A percentile compares a stretch with the other conserved stretches of the same genome.
Evolutionary conservation across 2,113 vertebrate species (phyloP).

Genomic region (Equus przewalskii): DNA sequence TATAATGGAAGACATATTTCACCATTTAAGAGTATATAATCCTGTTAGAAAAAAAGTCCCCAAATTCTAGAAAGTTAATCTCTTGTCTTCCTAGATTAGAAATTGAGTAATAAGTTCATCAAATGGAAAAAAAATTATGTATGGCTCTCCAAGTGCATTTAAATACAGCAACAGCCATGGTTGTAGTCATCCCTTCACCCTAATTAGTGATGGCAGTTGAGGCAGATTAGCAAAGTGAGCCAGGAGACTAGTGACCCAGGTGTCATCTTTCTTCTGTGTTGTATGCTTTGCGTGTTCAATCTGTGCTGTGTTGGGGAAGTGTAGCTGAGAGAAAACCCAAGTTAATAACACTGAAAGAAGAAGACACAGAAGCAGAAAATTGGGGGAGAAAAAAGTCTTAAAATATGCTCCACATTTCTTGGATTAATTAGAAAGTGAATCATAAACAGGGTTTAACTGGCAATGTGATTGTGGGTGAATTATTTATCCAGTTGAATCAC

Average conservation of each 20-base stretch:
- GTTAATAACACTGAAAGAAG: neutral
- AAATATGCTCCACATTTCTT: conserved; percentile 28
- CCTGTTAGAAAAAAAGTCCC: neutral
- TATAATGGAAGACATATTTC: neutral
- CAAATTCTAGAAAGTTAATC: conserved; percentile 49
- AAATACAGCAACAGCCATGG: neutral
- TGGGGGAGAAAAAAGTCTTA: neutral
- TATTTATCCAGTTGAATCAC: neutral
- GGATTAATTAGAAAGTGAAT: conserved; percentile 43
- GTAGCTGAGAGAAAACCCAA: conserved; percentile 38
- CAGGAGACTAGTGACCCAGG: conserved; percentile 57
- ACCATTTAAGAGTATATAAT: neutral
- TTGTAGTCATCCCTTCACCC: conserved; percentile 33
- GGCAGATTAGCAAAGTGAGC: conserved; percentile 76
- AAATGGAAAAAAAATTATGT: conserved; percentile 35
- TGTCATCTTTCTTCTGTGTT: conserved; percentile 45
- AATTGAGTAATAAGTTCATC: conserved; percentile 49
- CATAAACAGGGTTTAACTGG: neutral
- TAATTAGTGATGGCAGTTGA: conserved; percentile 67
- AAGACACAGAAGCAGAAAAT: neutral
- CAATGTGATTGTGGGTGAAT: neutral
- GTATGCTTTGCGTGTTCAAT: conserved; percentile 69
- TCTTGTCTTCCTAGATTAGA: conserved; percentile 64
- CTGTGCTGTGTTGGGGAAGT: conserved; percentile 25
- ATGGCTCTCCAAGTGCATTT: neutral